A percentile compares a stretch with the other conserved stretches of the same genome.
Conservation (phyloP, 2,888 invertebrate genomes). For the Morpho helenor region DNA sequence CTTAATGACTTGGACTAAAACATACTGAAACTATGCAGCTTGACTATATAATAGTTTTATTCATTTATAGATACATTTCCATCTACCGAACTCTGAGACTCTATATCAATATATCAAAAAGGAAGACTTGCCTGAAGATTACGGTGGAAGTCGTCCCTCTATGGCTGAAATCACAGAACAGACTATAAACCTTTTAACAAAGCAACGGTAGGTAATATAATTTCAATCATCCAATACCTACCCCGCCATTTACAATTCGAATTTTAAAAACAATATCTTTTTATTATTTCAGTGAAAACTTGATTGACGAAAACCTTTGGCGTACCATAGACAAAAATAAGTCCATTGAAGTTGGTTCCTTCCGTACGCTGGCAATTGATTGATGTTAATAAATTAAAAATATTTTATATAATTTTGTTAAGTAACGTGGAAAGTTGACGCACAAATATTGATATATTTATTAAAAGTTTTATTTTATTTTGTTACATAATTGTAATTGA, state of each 20-base stretch:
- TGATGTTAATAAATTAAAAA: constrained; percentile 17
- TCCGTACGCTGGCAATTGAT: constrained; percentile 37
- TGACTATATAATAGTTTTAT: background rate
- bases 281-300: constrained; percentile 29
- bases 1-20: too few relatives aligned
- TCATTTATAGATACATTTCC: constrained; percentile 79
- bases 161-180: constrained; percentile 68
- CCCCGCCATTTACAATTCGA: too few relatives aligned
- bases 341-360: constrained; percentile 29
- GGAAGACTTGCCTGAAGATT: constrained; percentile 82
- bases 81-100: constrained; percentile 80
- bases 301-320: constrained; percentile 33
- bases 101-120: constrained; percentile 78
- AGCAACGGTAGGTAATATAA: constrained; percentile 26
- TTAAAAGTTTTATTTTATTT: too few relatives aligned
- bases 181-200: constrained; percentile 57
- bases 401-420: background rate
- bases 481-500: too few relatives aligned
- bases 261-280: constrained; percentile 4
- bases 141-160: constrained; percentile 78
- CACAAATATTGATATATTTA: too few relatives aligned
- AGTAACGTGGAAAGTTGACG: too few relatives aligned
- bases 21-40: too few relatives aligned
- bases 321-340: constrained; percentile 31
- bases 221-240: background rate